Base-by-base conservation (phyloP, 2,113 vertebrate genomes). In the Gallinago jamesoni region DNA sequence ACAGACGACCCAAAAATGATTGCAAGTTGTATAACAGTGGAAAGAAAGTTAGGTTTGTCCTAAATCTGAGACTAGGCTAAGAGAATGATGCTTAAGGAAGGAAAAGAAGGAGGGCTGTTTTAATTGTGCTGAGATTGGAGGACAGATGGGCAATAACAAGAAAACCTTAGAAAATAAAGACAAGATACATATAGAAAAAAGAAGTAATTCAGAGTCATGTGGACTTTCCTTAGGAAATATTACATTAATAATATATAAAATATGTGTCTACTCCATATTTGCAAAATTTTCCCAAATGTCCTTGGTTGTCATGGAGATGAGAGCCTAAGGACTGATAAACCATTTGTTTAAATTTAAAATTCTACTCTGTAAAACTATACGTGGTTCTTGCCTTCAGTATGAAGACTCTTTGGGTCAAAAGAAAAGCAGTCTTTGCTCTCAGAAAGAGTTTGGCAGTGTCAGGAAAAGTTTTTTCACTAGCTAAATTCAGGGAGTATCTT, bases 311-410 rank as follows among this genome's bases (percentile, higher is more conserved):
- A 70, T 94, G 90, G 94, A 94, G 63, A 96, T 39, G 43, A 88
- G 82, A 80, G 41, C 69, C 52, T 67, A 64, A 90, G 79, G 89
- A 90, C 77, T 89, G 83, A 77, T 70, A 93, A 87, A 80, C 37
- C 63, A 8, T 91, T 94, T 92, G 72, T 91, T 84, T 73, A 87
- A 95, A 94, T 91, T 89, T 68, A 73, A 90, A 95, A 73, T 94
- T 91, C 74, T 63, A 10, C 28, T 73, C 53, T 9, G 5, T 72
- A 83, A 77, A 70, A 66, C 24, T 77, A 80, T 85, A 66, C 0
- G 0, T 73, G 20, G 28, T 67, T 85, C 55, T 91, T 88, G 63
- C 75, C 57, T 95, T 63, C 43, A 88, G 33, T 91, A 45, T 39
- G 45, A 41, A 76, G n/a, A 48, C 35, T 81, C 28, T 77, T 74